These are phyloP conservation scores for Matsumurasca onukii DNA, from an alignment of 1,140 invertebrate genomes.

Conservation along the genomic window DNA sequence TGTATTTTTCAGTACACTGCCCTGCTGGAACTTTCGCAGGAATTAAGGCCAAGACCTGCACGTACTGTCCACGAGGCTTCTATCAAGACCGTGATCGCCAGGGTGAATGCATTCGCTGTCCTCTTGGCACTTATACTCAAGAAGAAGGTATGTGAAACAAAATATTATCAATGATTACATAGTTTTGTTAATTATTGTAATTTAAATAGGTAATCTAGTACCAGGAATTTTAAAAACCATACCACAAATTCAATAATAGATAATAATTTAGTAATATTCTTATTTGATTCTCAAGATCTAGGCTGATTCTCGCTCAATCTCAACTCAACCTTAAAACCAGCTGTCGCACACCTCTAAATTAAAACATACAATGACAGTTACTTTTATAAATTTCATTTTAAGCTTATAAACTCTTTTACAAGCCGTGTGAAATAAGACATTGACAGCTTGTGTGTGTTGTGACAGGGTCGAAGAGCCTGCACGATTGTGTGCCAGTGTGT, in stretches of 20 bases:
- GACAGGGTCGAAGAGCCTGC: slow-evolving; percentile 67
- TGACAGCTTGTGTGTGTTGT: not conserved
- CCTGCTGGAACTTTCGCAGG: slow-evolving; percentile 92
- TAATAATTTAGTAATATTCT: no score
- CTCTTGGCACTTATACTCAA: slow-evolving; percentile 87
- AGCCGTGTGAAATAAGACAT: slow-evolving; percentile 1
- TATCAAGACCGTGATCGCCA: slow-evolving; percentile 92
- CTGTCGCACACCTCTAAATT: not conserved
- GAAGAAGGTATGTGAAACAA: slow-evolving; percentile 77
- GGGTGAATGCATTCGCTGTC: slow-evolving; percentile 84
- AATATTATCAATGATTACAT: no score
- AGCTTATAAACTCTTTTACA: not conserved
- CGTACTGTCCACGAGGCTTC: slow-evolving; percentile 84
- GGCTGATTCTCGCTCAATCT: no score
- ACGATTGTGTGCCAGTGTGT: slow-evolving; percentile 89
- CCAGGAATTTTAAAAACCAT: no score
- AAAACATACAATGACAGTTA: no score
- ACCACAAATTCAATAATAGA: no score
- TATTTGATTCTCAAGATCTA: no score
- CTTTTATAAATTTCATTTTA: not conserved
- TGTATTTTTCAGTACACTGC: slow-evolving; percentile 83
- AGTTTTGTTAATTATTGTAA: no score
- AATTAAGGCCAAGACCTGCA: slow-evolving; percentile 82
- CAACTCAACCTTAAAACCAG: not conserved
- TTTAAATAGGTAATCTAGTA: no score